Evolutionary conservation across 2,113 vertebrate species (phyloP), one percentile per base, ranked within the genome.

Genomic region (Oryzias javanicus): DNA sequence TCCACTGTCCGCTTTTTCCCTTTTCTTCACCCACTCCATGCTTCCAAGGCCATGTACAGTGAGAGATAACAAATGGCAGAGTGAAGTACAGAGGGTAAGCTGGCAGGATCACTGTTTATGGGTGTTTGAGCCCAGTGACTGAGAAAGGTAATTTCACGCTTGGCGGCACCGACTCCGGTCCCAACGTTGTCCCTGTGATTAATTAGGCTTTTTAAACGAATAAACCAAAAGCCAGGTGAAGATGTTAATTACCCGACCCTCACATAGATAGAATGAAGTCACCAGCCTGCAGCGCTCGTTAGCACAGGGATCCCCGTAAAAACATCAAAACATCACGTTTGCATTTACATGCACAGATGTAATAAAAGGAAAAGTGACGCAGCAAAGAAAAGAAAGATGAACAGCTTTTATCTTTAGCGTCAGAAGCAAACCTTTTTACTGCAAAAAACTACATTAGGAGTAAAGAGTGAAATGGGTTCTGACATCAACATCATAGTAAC

Each of bases 71-170:
- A 58, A 70, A 81, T 53, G 71, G 70, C 70, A 60, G 68, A 62
- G 71, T 48, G 42, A 57, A 54, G 69, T 70, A 69, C 72, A 65
- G 74, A 73, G 85, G 80, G 56, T 74, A 59, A 68, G 74, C 74
- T 85, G 80, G 71, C 80, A 73, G 73, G 82, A 86, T 80, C 66
- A 24, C 80, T 85, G 85, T 88, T 90, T 85, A 90, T 86, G 82
- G 85, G 86, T 67, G 71, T 79, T 72, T 77, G 76, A 78, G 78
- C 70, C 72, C 40, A 55, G 76, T 71, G 79, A 74, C 70, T 62
- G 76, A 79, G 84, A 86, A 86, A 89, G 86, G 88, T 89, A 90
- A 90, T 90, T 90, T 90, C 88, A 90, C 79, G 88, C 86, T 83
- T 47, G 82, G 71, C 22, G 46, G 82, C 64, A 19, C 74, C 46